Evolutionary conservation across 37 sponge, comb jelly and placozoan species (phyloP).

Genomic region (Aphrocallistes beatrix): DNA sequence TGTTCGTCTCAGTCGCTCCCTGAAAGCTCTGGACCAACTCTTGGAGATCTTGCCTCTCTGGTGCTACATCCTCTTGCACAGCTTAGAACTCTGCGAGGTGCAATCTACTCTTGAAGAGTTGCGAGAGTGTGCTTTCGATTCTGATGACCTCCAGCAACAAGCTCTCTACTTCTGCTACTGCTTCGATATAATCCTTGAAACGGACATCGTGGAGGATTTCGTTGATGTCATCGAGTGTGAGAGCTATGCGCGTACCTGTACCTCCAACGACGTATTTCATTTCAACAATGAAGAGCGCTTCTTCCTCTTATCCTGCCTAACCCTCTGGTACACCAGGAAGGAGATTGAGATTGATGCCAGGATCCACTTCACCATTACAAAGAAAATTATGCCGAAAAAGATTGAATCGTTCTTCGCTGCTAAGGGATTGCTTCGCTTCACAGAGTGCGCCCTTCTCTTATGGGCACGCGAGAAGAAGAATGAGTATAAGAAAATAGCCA

Average conservation of each 20-base stretch:
- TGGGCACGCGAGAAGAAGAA: neutral
- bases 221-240: neutral
- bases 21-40: neutral
- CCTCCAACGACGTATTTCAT: slow-evolving; percentile 40
- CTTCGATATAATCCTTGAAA: slow-evolving; percentile 53
- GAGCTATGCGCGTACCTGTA: neutral
- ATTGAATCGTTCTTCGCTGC: slow-evolving; percentile 39
- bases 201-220: slow-evolving; percentile 21
- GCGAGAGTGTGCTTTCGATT: slow-evolving; percentile 30
- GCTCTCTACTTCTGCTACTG: slow-evolving; percentile 43
- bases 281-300: slow-evolving; percentile 53
- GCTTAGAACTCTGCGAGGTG: slow-evolving; percentile 1
- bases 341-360: slow-evolving; percentile 3
- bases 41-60: neutral
- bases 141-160: slow-evolving; percentile 49
- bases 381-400: slow-evolving; percentile 28
- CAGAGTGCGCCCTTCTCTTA: slow-evolving; percentile 38
- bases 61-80: neutral
- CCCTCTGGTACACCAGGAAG: slow-evolving; percentile 47
- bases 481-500: neutral
- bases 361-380: slow-evolving; percentile 25
- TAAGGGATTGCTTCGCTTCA: slow-evolving; percentile 26
- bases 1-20: neutral
- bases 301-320: slow-evolving; percentile 44
- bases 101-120: slow-evolving; percentile 29